phyloP scores from a whole-genome alignment of 92 coral and sea anemone species.

The Porites cylindrica region DNA sequence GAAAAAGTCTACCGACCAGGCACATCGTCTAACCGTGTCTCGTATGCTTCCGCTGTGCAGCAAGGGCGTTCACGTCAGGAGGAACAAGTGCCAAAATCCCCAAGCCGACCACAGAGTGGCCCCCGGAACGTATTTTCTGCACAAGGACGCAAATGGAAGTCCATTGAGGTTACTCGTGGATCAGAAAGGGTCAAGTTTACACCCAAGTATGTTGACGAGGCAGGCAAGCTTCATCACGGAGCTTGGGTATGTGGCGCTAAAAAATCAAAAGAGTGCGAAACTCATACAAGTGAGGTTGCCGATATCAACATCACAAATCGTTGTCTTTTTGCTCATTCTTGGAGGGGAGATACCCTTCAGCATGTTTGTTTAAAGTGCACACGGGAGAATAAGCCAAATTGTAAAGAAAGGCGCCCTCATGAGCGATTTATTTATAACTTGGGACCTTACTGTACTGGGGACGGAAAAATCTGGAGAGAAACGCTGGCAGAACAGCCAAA shows the following conservation, averaged over 20 bases:
- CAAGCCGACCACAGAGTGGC: background rate
- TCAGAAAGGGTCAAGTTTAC: too few relatives aligned
- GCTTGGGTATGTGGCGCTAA: too few relatives aligned
- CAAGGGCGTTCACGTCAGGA: background rate
- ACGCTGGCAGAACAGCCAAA: too few relatives aligned
- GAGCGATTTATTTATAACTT: slow-evolving; percentile 26
- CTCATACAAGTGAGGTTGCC: too few relatives aligned
- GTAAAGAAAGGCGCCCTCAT: slow-evolving; percentile 30
- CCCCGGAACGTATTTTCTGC: background rate
- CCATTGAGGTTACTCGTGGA: too few relatives aligned
- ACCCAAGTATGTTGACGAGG: too few relatives aligned
- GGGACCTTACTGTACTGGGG: slow-evolving; percentile 34
- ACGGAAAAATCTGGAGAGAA: slow-evolving; percentile 42
- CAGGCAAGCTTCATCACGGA: too few relatives aligned
- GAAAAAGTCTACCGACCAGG: background rate
- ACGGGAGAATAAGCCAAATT: background rate
- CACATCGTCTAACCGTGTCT: background rate
- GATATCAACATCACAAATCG: too few relatives aligned
- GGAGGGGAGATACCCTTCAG: slow-evolving; percentile 57
- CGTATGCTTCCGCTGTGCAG: slow-evolving; percentile 23
- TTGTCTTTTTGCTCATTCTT: slow-evolving; percentile 34
- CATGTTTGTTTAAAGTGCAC: slow-evolving; percentile 50
- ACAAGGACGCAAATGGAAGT: background rate
- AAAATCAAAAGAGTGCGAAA: too few relatives aligned
- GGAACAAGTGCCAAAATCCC: background rate